These are phyloP conservation scores for Sphyrna mokarran DNA, from an alignment of 2,113 vertebrate species.

Conservation along the genomic window DNA sequence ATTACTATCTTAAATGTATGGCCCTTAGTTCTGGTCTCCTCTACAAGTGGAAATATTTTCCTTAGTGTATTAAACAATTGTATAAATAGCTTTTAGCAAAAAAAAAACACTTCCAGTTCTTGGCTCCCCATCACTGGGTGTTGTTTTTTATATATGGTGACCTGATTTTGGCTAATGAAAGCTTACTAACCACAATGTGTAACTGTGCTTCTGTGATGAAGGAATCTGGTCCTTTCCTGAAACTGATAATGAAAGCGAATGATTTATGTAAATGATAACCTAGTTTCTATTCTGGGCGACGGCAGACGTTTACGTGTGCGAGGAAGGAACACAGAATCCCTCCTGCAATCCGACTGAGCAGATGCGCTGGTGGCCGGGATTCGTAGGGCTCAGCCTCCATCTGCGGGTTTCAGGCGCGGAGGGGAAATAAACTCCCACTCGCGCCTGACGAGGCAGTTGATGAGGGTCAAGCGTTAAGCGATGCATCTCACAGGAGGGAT, in stretches of 20 bases:
- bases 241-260: neutral
- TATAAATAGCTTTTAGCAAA: neutral
- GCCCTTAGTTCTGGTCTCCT: neutral
- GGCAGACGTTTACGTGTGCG: neutral
- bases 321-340: neutral
- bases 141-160: neutral
- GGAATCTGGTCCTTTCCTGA: neutral
- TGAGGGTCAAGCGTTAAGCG: neutral
- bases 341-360: neutral
- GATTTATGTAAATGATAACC: neutral
- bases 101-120: neutral
- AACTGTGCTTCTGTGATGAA: neutral
- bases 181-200: too few species aligned
- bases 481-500: neutral
- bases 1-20: too few species aligned
- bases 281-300: neutral
- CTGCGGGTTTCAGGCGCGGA: neutral
- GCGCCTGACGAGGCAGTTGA: neutral
- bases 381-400: neutral
- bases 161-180: neutral
- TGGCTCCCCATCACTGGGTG: too few species aligned
- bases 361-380: neutral
- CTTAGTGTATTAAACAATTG: neutral
- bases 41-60: neutral
- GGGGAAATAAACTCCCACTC: neutral